Percentiles rank a stretch among this genome's conserved stretches.
Conservation (phyloP, 2,113 vertebrate genomes). For the Eclectus roratus region DNA sequence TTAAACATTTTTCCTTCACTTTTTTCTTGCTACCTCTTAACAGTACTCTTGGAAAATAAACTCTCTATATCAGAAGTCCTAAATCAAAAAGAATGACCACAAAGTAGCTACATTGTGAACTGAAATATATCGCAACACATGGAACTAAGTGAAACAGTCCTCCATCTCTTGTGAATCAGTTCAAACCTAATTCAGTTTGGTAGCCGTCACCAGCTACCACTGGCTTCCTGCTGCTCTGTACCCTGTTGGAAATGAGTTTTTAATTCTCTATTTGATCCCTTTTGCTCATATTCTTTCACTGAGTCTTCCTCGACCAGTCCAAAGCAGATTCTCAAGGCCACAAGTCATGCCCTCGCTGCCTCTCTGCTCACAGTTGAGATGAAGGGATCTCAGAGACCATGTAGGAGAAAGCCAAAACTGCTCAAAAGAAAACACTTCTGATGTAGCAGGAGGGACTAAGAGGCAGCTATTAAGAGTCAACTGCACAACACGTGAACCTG, state of each 20-base stretch:
- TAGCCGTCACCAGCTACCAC: neutral
- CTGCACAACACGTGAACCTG: neutral
- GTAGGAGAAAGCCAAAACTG: neutral
- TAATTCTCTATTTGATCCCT: neutral
- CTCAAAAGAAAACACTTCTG: neutral
- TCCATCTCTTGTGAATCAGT: neutral
- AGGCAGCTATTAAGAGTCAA: neutral
- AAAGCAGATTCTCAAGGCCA: neutral
- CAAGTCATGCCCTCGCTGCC: neutral
- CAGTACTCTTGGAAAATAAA: neutral
- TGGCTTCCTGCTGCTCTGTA: neutral
- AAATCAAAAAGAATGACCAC: neutral
- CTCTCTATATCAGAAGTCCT: neutral
- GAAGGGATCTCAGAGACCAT: rapidly evolving
- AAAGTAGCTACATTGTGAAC: neutral
- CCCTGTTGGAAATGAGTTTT: neutral
- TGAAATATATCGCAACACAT: neutral
- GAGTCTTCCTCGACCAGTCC: neutral
- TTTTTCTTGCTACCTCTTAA: neutral
- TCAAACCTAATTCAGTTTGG: neutral
- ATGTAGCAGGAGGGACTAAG: neutral
- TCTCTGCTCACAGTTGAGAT: neutral
- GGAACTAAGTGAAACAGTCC: neutral
- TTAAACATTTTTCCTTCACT: neutral
- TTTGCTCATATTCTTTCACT: neutral